Base-by-base conservation (phyloP, 1,140 invertebrate genomes). In the Eufriesea mexicana region DNA sequence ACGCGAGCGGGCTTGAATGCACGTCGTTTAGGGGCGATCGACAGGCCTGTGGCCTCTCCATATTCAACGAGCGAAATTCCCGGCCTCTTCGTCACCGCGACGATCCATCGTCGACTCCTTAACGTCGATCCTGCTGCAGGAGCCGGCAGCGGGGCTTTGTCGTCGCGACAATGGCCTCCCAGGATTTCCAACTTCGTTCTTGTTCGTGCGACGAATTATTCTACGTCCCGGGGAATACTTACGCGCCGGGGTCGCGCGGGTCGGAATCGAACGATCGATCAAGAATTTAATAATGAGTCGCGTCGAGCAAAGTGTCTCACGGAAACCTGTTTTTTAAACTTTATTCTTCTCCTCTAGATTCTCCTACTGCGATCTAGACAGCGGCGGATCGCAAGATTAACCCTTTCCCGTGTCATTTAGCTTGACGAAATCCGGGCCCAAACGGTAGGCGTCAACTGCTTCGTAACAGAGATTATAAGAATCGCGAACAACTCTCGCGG, bases 11-110 rank as follows among this genome's bases (percentile, higher is more conserved):
- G 86, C 68, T 84, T 90, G 90, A 90, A 90, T 90, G 89, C 86
- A 86, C 90, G 90, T 90, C 90, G 90, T 90, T 90, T 90, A 90
- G 89, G 90, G 86, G 80, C 90, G 87, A 90, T 90, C 90, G 90
- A 90, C 88, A 89, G 87, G 84, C 87, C 88, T 84, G 84, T 89
- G 79, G 87, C 84, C 89, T 90, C 89, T 90, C 83, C 89, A 90
- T 90, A 90, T 90, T 90, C 89, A 90, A 90, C 85, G 87, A 87
- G 82, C 64, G 82, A 86, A 90, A 89, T 89, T 89, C 89, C 85
- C 87, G 85, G 68, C 79, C 88, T 89, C 88, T 89, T 84, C 87
- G 88, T 89, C 88, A 88, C 83, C 66, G 61, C 87, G 88, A 85
- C 88, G 88, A 89, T 89, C 88, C 75, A 87, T 87, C 88, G 77